phyloP scores from a whole-genome alignment of 1,140 invertebrate species.

The Holotrichia oblita region DNA sequence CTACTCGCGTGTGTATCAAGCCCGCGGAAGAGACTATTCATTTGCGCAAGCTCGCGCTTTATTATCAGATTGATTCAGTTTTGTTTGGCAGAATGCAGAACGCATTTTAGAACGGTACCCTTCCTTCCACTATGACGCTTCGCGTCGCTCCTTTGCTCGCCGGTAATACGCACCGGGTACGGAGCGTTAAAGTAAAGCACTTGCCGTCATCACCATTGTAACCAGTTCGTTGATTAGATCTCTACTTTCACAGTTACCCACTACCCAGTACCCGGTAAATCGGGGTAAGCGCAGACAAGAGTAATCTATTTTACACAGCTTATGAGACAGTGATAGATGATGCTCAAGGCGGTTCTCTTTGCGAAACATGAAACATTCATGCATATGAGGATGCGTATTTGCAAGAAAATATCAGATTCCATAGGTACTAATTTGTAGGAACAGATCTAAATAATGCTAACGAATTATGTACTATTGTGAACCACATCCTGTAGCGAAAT shows the following conservation, averaged over 20 bases:
- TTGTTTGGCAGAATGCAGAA: conserved; percentile 12
- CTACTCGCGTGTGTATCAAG: neutral
- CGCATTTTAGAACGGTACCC: neutral
- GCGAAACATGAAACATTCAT: conserved; percentile 2
- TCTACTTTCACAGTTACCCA: neutral
- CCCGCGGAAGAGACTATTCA: neutral
- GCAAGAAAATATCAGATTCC: neutral
- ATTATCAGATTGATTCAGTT: conserved; percentile 20
- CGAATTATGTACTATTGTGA: no score
- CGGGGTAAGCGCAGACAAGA: neutral
- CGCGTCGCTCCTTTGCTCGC: neutral
- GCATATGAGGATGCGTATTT: neutral
- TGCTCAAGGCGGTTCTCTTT: neutral
- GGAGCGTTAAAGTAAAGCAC: neutral
- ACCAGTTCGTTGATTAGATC: conserved; percentile 12
- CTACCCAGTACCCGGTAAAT: neutral
- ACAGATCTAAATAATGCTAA: no score
- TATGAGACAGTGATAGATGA: conserved; percentile 9
- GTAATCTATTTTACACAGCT: conserved; percentile 9
- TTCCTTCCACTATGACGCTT: neutral
- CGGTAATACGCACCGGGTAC: neutral
- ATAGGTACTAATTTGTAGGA: neutral
- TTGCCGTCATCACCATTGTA: neutral
- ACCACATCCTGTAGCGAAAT: no score
- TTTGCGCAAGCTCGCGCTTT: neutral